Conservation (phyloP, 2,113 vertebrate genomes). For the Empidonax traillii region DNA sequence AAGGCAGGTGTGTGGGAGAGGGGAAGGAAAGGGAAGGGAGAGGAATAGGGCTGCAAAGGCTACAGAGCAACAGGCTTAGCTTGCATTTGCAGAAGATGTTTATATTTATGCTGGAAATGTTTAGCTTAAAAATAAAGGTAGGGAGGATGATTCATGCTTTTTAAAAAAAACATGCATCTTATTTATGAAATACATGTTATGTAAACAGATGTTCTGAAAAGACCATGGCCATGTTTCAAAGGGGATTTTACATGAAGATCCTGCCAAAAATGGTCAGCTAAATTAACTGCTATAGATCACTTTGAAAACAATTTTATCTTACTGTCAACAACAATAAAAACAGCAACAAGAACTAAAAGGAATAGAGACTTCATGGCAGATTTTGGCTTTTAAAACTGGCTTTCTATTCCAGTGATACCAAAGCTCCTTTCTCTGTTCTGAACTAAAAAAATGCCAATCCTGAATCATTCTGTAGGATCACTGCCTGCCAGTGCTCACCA, state of each 20-base stretch:
- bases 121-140: conserved; percentile 32
- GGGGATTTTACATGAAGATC: conserved; percentile 12
- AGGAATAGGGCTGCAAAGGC: not conserved
- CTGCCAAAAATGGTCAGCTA: not conserved
- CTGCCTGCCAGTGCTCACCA: not conserved
- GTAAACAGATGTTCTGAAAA: not conserved
- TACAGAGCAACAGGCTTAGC: conserved; percentile 46
- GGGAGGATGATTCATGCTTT: conserved; percentile 1
- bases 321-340: not conserved
- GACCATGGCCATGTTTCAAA: not conserved
- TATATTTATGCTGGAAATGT: not conserved
- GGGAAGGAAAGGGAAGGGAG: not conserved
- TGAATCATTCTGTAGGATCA: not conserved
- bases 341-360: not conserved
- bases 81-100: conserved; percentile 25
- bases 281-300: not conserved
- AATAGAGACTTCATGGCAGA: not conserved
- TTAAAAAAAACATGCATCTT: not conserved
- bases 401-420: not conserved
- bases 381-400: not conserved
- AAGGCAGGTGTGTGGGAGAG: not conserved
- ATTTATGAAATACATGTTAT: not conserved
- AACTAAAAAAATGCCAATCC: not conserved
- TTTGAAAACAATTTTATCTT: not conserved
- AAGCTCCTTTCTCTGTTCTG: not conserved